A percentile compares a stretch with the other conserved stretches of the same genome.
Conservation (phyloP, 2,113 vertebrate genomes). For the Octodon degus region DNA sequence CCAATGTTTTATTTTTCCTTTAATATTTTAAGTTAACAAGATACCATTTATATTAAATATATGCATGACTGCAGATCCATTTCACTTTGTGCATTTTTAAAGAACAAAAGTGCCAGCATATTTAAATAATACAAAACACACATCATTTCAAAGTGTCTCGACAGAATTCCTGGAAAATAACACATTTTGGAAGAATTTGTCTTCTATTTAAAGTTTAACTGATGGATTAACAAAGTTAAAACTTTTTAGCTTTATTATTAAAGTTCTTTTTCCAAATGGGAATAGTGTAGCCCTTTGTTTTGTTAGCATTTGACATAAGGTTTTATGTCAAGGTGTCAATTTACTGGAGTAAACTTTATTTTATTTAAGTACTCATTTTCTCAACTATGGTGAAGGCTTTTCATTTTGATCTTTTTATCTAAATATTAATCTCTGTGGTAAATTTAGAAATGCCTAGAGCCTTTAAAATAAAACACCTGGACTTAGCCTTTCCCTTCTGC, state of each 20-base stretch:
- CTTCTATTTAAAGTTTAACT: slow-evolving; percentile 59
- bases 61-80: slow-evolving; percentile 50
- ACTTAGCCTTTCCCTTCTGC: slow-evolving; percentile 22
- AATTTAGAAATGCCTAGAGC: slow-evolving; percentile 61
- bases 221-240: slow-evolving; percentile 7
- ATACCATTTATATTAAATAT: slow-evolving; percentile 68
- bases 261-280: slow-evolving; percentile 36
- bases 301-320: slow-evolving; percentile 40
- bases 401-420: slow-evolving; percentile 43
- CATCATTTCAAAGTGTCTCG: slow-evolving; percentile 58
- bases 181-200: slow-evolving; percentile 43
- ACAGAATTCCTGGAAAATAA: slow-evolving; percentile 67
- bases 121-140: slow-evolving; percentile 56
- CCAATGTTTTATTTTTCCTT: slow-evolving; percentile 81
- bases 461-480: slow-evolving; percentile 39
- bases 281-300: slow-evolving; percentile 56
- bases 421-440: slow-evolving; percentile 42
- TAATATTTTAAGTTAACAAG: slow-evolving; percentile 77
- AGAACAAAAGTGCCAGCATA: slow-evolving; percentile 51
- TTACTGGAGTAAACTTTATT: slow-evolving; percentile 40
- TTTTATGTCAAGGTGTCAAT: slow-evolving; percentile 63
- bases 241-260: slow-evolving; percentile 49
- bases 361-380: slow-evolving; percentile 55
- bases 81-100: slow-evolving; percentile 59
- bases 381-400: slow-evolving; percentile 7